phyloP scores from a whole-genome alignment of 2,797 vertebrate genomes.

The Acestrorhynchus altus region DNA sequence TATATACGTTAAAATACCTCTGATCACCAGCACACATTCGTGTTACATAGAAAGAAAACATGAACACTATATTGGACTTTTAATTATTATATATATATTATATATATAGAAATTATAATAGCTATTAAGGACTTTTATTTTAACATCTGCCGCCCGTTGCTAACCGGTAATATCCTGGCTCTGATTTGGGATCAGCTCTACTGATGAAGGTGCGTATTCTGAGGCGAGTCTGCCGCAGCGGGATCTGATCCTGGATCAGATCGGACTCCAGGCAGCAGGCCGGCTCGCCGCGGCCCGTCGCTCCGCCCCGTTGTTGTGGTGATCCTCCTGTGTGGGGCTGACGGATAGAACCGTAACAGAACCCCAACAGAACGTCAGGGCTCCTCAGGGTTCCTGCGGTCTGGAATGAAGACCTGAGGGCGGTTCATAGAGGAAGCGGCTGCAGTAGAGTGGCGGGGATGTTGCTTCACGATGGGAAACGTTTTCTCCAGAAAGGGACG shows the following conservation, averaged over 20 bases:
- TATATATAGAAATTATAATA: too few species aligned
- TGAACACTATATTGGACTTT: too few species aligned
- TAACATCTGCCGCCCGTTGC: not conserved
- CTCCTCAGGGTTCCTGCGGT: too few species aligned
- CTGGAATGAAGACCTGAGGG: constrained; percentile 40
- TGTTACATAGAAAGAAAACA: too few species aligned
- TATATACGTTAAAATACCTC: too few species aligned
- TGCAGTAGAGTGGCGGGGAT: constrained; percentile 67
- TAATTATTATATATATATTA: too few species aligned
- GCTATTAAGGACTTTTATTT: not conserved
- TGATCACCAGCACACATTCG: too few species aligned
- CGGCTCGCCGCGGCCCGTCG: too few species aligned
- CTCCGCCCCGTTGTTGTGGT: not conserved
- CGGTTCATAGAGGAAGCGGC: constrained; percentile 39
- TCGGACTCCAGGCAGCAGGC: too few species aligned
- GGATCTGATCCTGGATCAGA: constrained; percentile 13
- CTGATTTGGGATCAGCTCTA: not conserved
- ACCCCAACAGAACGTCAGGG: too few species aligned
- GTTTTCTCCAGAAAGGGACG: constrained; percentile 88
- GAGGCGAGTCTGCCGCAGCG: not conserved
- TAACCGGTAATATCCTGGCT: not conserved
- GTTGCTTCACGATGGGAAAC: constrained; percentile 87
- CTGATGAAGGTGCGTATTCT: not conserved
- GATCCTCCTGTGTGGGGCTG: too few species aligned
- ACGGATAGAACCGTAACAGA: too few species aligned